Conservation (phyloP, 2,888 invertebrate species). For the Archaeoteleia sp. region DNA sequence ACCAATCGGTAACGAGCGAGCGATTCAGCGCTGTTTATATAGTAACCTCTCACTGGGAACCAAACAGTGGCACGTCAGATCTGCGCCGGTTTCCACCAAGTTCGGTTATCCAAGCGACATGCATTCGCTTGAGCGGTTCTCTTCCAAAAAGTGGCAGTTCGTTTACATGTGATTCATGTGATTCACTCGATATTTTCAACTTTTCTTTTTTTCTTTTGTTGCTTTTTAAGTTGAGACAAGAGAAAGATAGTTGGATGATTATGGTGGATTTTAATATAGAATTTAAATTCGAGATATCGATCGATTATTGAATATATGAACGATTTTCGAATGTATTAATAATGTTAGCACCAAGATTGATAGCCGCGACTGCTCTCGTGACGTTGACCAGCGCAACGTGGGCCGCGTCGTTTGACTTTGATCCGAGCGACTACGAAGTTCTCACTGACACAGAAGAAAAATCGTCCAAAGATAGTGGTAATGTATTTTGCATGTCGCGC, state of each 20-base stretch:
- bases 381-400: conserved; percentile 29
- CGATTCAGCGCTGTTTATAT: conserved; percentile 45
- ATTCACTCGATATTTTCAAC: too few relatives aligned
- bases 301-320: too few relatives aligned
- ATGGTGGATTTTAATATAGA: too few relatives aligned
- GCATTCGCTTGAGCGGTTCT: too few relatives aligned
- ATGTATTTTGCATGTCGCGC: conserved; percentile 21
- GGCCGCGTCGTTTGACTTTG: conserved; percentile 63
- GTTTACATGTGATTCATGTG: too few relatives aligned
- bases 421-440: conserved; percentile 66
- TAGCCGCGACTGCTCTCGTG: conserved; percentile 19
- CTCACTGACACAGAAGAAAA: conserved; percentile 62
- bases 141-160: too few relatives aligned
- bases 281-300: too few relatives aligned
- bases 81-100: conserved; percentile 12
- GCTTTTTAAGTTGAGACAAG: too few relatives aligned
- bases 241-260: too few relatives aligned
- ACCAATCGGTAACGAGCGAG: conserved; percentile 44
- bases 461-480: conserved; percentile 40
- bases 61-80: conserved; percentile 40
- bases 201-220: too few relatives aligned
- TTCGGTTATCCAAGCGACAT: too few relatives aligned
- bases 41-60: conserved; percentile 22
- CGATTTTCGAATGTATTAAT: neutral
- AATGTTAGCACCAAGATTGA: conserved; percentile 5